Evolutionary conservation across 1,140 invertebrate genomes (phyloP).

Genomic region (Ganaspis sp.): DNA sequence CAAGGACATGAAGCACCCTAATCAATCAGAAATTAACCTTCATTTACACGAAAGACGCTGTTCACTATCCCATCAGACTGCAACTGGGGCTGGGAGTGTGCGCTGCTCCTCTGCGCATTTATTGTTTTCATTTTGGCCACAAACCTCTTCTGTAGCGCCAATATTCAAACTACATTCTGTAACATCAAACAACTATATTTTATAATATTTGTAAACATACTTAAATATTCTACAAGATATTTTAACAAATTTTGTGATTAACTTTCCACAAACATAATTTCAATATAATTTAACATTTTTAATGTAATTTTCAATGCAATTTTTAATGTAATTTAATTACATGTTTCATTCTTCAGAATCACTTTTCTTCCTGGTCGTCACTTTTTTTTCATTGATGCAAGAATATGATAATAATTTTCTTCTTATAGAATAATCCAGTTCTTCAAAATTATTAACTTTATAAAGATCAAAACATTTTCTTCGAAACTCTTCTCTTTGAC

Average conservation of each 20-base stretch:
- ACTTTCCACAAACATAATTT: too few species aligned
- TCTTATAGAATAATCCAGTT: slow-evolving; percentile 46
- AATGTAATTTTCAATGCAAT: not conserved
- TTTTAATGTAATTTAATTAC: not conserved
- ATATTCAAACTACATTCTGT: too few species aligned
- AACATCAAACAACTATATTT: too few species aligned
- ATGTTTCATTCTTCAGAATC: not conserved
- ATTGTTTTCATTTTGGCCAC: too few species aligned
- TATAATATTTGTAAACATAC: too few species aligned
- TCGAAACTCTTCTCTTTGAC: slow-evolving; percentile 57
- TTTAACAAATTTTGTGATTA: too few species aligned
- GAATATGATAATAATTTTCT: slow-evolving; percentile 49
- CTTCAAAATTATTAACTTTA: slow-evolving; percentile 41
- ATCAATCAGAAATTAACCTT: not conserved
- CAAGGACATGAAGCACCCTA: not conserved
- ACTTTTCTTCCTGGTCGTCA: not conserved
- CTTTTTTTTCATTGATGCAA: slow-evolving; percentile 47
- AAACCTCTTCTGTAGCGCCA: too few species aligned
- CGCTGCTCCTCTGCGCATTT: not conserved
- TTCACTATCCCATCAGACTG: not conserved
- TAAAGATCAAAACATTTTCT: slow-evolving; percentile 55
- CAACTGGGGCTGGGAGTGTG: too few species aligned
- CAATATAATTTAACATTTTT: too few species aligned
- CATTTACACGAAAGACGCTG: slow-evolving; percentile 34
- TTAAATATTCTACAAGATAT: too few species aligned